Evolutionary conservation across 2,888 invertebrate species (phyloP).

Genomic region (Euproctis similis): DNA sequence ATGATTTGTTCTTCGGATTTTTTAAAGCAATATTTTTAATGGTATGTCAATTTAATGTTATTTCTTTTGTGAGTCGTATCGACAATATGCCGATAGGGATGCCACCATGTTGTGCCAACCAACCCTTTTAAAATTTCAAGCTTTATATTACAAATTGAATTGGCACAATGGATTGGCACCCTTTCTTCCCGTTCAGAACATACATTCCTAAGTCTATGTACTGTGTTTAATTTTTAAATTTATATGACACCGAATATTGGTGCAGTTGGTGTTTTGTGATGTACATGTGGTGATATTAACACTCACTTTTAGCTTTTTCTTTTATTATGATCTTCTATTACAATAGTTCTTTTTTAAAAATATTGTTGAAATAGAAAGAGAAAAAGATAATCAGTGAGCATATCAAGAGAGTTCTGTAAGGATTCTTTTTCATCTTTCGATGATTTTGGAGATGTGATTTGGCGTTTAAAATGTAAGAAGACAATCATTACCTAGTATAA

Average conservation of each 20-base stretch:
- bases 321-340: no score
- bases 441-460: no score
- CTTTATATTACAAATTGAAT: conserved; percentile 70
- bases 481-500: no score
- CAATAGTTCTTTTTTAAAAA: no score
- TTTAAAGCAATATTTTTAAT: conserved; percentile 70
- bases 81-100: conserved; percentile 71
- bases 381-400: no score
- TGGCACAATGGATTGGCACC: conserved; percentile 43
- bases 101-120: conserved; percentile 45
- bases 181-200: conserved; percentile 35
- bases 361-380: no score
- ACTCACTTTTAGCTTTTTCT: no score
- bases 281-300: conserved; percentile 21
- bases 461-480: no score
- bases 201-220: conserved; percentile 39
- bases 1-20: conserved; percentile 54
- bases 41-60: conserved; percentile 73
- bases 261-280: conserved; percentile 16
- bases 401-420: no score
- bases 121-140: conserved; percentile 69
- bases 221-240: conserved; percentile 46
- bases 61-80: conserved; percentile 57
- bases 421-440: no score
- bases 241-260: conserved; percentile 41